Evolutionary conservation across 2,888 invertebrate species (phyloP).

Genomic region (Agrypnus murinus): DNA sequence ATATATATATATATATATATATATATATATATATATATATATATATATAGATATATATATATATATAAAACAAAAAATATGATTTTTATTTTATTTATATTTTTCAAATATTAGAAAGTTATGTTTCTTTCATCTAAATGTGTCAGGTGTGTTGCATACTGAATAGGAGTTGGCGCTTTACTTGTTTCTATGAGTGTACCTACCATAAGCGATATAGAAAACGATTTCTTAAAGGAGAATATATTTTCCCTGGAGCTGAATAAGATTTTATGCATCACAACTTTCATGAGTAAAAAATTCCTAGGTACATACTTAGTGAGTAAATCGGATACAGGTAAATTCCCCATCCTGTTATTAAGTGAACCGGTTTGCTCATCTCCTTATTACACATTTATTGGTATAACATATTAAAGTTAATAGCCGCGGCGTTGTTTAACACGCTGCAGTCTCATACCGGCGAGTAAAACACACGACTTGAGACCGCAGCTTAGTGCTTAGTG

Average conservation of each 20-base stretch:
- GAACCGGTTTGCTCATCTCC: slow-evolving; percentile 26
- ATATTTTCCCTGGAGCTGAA: slow-evolving; percentile 6
- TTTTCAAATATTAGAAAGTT: too few species aligned
- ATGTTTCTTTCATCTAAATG: too few species aligned
- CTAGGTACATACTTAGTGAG: slow-evolving; percentile 13
- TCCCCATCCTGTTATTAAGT: slow-evolving; percentile 35
- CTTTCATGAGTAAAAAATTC: slow-evolving; percentile 1
- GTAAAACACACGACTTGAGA: slow-evolving; percentile 24
- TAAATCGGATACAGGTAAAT: slow-evolving; percentile 35
- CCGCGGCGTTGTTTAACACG: slow-evolving; percentile 21
- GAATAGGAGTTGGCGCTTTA: too few species aligned
- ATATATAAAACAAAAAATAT: too few species aligned
- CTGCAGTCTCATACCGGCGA: slow-evolving; percentile 4
- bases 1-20: too few species aligned
- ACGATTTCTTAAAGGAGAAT: too few species aligned
- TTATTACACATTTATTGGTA: slow-evolving; percentile 43
- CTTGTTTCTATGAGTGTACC: too few species aligned
- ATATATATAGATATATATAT: too few species aligned
- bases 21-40: too few species aligned
- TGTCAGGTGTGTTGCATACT: too few species aligned
- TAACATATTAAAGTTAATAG: slow-evolving; percentile 38
- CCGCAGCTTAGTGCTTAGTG: slow-evolving; percentile 28
- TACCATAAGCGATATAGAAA: too few species aligned
- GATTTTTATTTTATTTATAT: too few species aligned
- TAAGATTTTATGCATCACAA: slow-evolving; percentile 6